Evolutionary conservation across 1,140 invertebrate genomes (phyloP).

Genomic region (Ceratina calcarata): DNA sequence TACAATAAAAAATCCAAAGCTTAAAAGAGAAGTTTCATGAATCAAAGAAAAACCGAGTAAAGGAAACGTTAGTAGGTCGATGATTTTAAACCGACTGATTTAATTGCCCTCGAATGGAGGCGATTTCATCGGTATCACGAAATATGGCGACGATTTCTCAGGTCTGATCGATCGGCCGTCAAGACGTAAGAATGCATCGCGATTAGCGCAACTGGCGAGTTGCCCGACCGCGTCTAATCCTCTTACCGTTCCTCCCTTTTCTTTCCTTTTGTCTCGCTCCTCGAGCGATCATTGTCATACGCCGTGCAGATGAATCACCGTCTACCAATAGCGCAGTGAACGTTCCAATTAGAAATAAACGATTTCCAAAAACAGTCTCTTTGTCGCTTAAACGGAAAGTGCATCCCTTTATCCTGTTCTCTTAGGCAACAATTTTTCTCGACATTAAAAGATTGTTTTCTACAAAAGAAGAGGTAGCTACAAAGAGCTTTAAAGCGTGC

Average conservation of each 20-base stretch:
- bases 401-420: too few relatives aligned
- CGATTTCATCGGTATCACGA: background rate
- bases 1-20: too few relatives aligned
- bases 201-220: constrained; percentile 53
- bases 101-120: too few relatives aligned
- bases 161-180: constrained; percentile 46
- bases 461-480: background rate
- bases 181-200: constrained; percentile 57
- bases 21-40: too few relatives aligned
- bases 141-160: constrained; percentile 22
- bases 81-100: too few relatives aligned
- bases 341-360: too few relatives aligned
- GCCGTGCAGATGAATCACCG: background rate
- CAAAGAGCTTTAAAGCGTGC: background rate
- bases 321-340: background rate
- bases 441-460: too few relatives aligned
- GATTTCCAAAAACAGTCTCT: too few relatives aligned
- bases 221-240: constrained; percentile 45
- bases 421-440: too few relatives aligned
- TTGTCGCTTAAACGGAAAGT: too few relatives aligned
- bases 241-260: constrained; percentile 24
- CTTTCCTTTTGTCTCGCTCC: background rate
- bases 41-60: too few relatives aligned
- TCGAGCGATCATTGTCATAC: constrained; percentile 28
- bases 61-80: too few relatives aligned